A percentile compares a stretch with the other conserved stretches of the same genome.
phyloP scores from a whole-genome alignment of 2,113 vertebrate genomes.

The Sorex fumeus region DNA sequence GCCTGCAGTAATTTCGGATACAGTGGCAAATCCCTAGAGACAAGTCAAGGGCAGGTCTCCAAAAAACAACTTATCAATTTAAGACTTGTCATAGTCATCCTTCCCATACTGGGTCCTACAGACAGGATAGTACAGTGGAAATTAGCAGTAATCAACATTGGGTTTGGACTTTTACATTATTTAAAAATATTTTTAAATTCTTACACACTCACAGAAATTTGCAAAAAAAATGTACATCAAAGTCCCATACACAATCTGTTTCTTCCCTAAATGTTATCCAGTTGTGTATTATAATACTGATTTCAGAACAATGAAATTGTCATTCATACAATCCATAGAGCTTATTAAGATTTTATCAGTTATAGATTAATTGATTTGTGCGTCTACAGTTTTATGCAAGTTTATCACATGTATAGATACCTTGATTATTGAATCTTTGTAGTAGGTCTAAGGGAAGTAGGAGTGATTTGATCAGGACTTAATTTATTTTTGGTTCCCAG shows the following conservation, averaged over 20 bases:
- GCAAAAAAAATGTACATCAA: neutral
- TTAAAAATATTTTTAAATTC: neutral
- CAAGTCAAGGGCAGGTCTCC: neutral
- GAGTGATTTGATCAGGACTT: neutral
- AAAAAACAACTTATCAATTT: neutral
- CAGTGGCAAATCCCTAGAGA: neutral
- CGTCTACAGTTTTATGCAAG: slow-evolving; percentile 15
- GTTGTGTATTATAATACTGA: neutral
- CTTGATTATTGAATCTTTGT: slow-evolving; percentile 41
- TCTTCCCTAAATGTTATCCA: neutral
- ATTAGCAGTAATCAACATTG: neutral
- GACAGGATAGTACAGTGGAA: neutral
- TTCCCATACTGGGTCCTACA: slow-evolving; percentile 19
- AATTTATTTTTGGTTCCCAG: neutral
- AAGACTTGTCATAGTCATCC: neutral
- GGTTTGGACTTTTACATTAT: neutral
- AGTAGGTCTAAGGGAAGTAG: neutral
- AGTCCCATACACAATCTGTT: neutral
- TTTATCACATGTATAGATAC: neutral
- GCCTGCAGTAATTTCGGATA: no score
- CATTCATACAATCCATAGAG: neutral
- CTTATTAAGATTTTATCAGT: slow-evolving; percentile 43
- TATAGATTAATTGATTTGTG: neutral
- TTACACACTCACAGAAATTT: slow-evolving; percentile 31
- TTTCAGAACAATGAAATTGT: slow-evolving; percentile 22